A percentile compares a stretch with the other conserved stretches of the same genome.
These are phyloP conservation scores for Pteromalus puparum DNA, from an alignment of 1,140 invertebrate species.

Conservation along the genomic window DNA sequence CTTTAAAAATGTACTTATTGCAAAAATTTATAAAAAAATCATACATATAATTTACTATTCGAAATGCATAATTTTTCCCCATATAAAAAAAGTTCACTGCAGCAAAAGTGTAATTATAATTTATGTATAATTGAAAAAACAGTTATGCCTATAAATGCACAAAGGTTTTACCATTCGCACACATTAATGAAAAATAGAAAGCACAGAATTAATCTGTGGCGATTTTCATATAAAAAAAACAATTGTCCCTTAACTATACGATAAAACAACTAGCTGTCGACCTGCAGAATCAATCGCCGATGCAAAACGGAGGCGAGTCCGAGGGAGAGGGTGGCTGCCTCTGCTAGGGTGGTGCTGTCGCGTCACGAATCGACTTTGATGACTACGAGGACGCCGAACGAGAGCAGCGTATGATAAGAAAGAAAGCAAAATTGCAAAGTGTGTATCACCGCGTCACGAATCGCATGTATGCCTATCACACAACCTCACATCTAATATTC, in stretches of 20 bases:
- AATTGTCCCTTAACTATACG: slow-evolving; percentile 72
- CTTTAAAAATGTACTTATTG: not conserved
- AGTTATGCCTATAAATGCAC: not conserved
- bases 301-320: slow-evolving; percentile 82
- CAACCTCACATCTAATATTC: not conserved
- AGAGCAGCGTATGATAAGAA: slow-evolving; percentile 5
- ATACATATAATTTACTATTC: not conserved
- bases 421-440: slow-evolving; percentile 22
- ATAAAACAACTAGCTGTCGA: slow-evolving; percentile 80
- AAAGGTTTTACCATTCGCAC: not conserved
- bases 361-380: slow-evolving; percentile 22
- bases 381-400: not conserved
- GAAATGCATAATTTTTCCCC: too few species aligned
- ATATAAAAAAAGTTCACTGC: too few species aligned
- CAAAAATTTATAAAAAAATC: slow-evolving; percentile 19
- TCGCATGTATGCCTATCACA: not conserved
- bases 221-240: slow-evolving; percentile 43
- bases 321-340: slow-evolving; percentile 87
- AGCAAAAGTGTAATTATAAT: not conserved
- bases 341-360: slow-evolving; percentile 77
- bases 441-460: not conserved
- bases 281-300: slow-evolving; percentile 84
- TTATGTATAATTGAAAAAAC: not conserved
- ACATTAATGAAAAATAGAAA: not conserved
- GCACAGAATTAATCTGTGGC: not conserved